Conservation (phyloP, 64 coral and sea anemone genomes). For the Pachyseris speciosa region DNA sequence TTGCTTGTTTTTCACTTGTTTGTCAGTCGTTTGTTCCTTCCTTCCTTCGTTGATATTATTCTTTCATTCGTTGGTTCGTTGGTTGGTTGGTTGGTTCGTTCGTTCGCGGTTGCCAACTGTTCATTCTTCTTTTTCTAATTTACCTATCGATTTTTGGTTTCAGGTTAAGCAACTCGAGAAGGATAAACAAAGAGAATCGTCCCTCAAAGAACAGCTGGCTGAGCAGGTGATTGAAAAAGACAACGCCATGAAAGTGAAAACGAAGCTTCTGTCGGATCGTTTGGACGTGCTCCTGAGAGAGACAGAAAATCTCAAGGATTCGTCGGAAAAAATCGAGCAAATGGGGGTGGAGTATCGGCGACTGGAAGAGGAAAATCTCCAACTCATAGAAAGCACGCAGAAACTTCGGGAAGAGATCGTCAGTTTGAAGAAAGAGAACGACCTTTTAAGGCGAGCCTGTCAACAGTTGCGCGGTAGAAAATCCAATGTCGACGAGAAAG, state of each 20-base stretch:
- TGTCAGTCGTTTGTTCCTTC: too few species aligned
- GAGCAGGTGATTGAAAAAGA: conserved; percentile 52
- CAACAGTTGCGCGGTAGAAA: conserved; percentile 69
- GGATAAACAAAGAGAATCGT: conserved; percentile 28
- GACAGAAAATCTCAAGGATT: conserved; percentile 51
- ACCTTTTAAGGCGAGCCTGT: conserved; percentile 78
- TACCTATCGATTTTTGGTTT: background rate
- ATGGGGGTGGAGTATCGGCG: conserved; percentile 35
- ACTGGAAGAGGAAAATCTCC: conserved; percentile 73
- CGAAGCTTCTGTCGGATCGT: conserved; percentile 5
- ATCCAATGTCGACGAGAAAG: conserved; percentile 40
- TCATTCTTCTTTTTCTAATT: background rate
- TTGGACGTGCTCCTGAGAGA: conserved; percentile 5
- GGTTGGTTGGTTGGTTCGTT: too few species aligned
- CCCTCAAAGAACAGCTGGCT: background rate
- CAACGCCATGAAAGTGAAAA: conserved; percentile 24
- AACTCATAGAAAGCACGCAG: conserved; percentile 53
- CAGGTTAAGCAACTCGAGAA: conserved; percentile 5
- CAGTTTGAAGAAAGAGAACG: conserved; percentile 83
- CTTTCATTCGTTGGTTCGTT: too few species aligned
- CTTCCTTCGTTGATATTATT: too few species aligned
- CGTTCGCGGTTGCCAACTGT: too few species aligned
- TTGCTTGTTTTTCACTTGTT: too few species aligned
- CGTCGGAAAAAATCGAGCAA: conserved; percentile 18
- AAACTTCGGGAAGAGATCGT: conserved; percentile 81